Evolutionary conservation across 2,797 vertebrate species (phyloP), one percentile per base, ranked within the genome.

Genomic region (Enteromius trimaculatus): DNA sequence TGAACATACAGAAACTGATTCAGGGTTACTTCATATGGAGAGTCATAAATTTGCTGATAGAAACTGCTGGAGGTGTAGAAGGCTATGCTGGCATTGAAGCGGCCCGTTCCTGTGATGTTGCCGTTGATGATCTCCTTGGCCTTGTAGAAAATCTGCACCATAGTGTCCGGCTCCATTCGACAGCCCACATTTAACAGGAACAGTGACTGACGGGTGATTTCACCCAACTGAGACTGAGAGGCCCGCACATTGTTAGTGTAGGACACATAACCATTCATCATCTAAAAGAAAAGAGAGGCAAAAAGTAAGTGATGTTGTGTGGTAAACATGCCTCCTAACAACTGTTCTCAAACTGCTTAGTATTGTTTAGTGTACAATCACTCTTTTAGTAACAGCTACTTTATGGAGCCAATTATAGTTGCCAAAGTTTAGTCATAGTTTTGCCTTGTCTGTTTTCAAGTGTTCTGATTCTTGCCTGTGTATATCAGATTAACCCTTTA

Each of bases 21-120:
- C 76, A 97, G 88, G 0, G n/a, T 10, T 64, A 97, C 95, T 0
- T 74, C 19, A 60, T 97, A 98, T 0, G 96, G 37, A 3, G 74
- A 85, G 13, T 94, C 26, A 4, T 88, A 89, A 71, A 98, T 93
- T 6, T 95, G 93, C 37, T 42, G 0, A 0, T 71, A 85, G 92
- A 97, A 98, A 66, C 31, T 90, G 53, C 92, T 64, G 3, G 95
- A 94, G 0, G 92, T 89, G 85, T 95, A 99, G 89, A 98, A 97
- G 0, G 89, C 90, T 77, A 98, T 90, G 88, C 90, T 95, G 84
- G 94, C 91, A 0, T 93, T 87, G 4, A 95, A 98, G 71, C 83
- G 92, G 81, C 95, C 90, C 0, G 88, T 88, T 51, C 93, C 93
- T 0, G 76, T 84, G 44, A 97, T 91, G 49, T 86, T 92, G 84